phyloP scores from a whole-genome alignment of 30 jellyfish, hydroid and myxozoan species.

The Aurelia sp. region DNA sequence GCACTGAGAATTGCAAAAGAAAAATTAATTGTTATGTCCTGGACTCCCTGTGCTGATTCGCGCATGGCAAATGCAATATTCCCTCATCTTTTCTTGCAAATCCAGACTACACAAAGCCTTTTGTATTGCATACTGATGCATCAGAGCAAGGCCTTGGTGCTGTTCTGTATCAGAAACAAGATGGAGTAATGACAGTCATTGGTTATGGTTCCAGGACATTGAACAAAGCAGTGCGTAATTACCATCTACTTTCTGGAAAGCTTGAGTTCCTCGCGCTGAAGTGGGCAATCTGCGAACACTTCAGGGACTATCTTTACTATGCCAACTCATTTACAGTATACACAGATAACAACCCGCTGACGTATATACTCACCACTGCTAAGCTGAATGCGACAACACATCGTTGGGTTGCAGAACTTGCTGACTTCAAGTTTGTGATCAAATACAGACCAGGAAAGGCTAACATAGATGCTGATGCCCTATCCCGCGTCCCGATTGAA shows the following conservation, averaged over 20 bases:
- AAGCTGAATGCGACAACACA: conserved; percentile 31
- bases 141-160: conserved; percentile 57
- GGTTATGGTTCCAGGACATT: conserved; percentile 39
- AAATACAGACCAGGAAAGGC: conserved; percentile 62
- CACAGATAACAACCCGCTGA: conserved; percentile 34
- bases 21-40: too few species aligned
- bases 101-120: too few species aligned
- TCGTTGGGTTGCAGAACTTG: conserved; percentile 57
- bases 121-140: conserved; percentile 60
- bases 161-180: conserved; percentile 42
- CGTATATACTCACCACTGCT: conserved; percentile 29
- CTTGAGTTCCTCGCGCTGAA: conserved; percentile 10
- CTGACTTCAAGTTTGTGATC: conserved; percentile 30
- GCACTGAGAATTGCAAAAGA: too few species aligned
- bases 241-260: neutral
- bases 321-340: conserved; percentile 15
- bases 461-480: conserved; percentile 46
- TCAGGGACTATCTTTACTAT: conserved; percentile 4
- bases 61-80: too few species aligned
- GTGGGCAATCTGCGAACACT: conserved; percentile 33
- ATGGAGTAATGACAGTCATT: conserved; percentile 15
- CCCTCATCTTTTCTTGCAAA: too few species aligned
- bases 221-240: conserved; percentile 11
- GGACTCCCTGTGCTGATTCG: too few species aligned
- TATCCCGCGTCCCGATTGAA: conserved; percentile 13